These are phyloP conservation scores for Homarus gammarus DNA, from an alignment of 2,888 invertebrate species.

Conservation along the genomic window DNA sequence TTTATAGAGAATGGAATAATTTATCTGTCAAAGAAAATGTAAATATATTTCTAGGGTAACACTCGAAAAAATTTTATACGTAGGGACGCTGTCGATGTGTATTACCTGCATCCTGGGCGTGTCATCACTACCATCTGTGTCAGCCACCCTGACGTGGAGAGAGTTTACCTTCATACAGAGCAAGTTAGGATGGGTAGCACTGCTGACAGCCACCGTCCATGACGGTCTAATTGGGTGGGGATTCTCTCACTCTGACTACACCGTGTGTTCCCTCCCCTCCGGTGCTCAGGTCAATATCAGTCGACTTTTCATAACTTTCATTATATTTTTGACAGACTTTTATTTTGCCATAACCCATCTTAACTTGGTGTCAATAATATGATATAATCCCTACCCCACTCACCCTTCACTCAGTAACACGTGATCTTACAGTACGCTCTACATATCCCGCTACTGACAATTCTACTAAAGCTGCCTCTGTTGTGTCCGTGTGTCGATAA, in stretches of 20 bases:
- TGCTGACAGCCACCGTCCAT: slow-evolving; percentile 56
- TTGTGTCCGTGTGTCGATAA: slow-evolving; percentile 71
- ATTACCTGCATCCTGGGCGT: slow-evolving; percentile 71
- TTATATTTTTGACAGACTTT: too few relatives aligned
- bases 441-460: slow-evolving; percentile 71
- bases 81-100: slow-evolving; percentile 68
- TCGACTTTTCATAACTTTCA: neutral
- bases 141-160: slow-evolving; percentile 73
- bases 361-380: neutral
- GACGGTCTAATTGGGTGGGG: slow-evolving; percentile 66
- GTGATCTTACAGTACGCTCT: slow-evolving; percentile 59
- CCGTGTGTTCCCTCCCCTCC: slow-evolving; percentile 47
- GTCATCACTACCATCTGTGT: slow-evolving; percentile 75
- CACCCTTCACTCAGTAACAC: neutral
- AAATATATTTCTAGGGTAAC: neutral
- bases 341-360: too few relatives aligned
- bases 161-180: slow-evolving; percentile 76
- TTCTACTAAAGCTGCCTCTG: slow-evolving; percentile 75
- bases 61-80: neutral
- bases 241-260: slow-evolving; percentile 40
- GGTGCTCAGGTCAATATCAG: slow-evolving; percentile 56
- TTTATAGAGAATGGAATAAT: too few relatives aligned
- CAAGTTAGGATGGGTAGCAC: slow-evolving; percentile 73
- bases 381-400: neutral
- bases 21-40: neutral